Evolutionary conservation across 2,113 vertebrate genomes (phyloP), one percentile per base, ranked within the genome.

Genomic region (Datnioides undecimradiatus): DNA sequence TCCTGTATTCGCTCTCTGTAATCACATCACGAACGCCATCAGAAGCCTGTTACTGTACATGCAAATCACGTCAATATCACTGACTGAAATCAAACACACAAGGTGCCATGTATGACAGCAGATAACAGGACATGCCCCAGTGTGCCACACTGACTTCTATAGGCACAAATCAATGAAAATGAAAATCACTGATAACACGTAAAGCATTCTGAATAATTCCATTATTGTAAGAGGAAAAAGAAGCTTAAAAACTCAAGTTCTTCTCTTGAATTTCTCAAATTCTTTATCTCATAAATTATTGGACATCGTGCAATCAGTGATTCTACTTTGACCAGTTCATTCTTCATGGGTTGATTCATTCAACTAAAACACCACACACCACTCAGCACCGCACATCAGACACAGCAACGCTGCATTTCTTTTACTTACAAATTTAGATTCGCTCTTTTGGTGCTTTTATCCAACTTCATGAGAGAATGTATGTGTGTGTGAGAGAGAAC

Each of bases 1-100:
- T 91, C 87, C 43, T 93, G 88, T 14, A 77, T 73, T 65, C 88
- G 91, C 27, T 92, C 51, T 75, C 94, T 95, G 86, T 55, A 9
- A 76, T 83, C 55, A 59, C 63, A 85, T 33, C 3, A 68, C 6
- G 27, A 58, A 63, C 41, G 4, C n/a, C 23, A 40, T 72, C 11
- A n/a, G n/a, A 60, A 5, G 23, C 46, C 60, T 19, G 52, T 62
- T 57, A 67, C 34, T 63, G 33, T 8, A 54, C 41, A 79, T 33
- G 16, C 7, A 77, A 84, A 40, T 63, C 25, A 29, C 5, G 13
- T 69, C 27, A 38, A 14, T 34, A 17, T 36, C 12, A 2, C 40
- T 74, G 19, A 70, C 58, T 52, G 41, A 7, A 76, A n/a, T 65
- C 65, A 77, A 55, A 83, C 41, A 38, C 31, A 23, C 2, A 33